Conservation (phyloP, 2,888 invertebrate species). For the Protodeltote pygarga region DNA sequence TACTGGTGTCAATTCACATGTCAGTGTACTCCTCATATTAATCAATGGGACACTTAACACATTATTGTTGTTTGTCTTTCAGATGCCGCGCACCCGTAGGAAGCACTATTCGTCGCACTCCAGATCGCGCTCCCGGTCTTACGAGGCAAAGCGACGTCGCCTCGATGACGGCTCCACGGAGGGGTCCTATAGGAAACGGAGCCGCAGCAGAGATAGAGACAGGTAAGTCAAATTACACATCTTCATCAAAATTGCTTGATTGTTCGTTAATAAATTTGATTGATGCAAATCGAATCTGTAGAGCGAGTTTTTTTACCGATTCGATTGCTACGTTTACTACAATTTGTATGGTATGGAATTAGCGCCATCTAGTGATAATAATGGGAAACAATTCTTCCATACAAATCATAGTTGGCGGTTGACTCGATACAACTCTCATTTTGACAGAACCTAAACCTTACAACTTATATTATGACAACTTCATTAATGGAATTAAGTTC, state of each 20-base stretch:
- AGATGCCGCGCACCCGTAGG: constrained; percentile 95
- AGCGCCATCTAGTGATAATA: too few species aligned
- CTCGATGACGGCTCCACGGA: constrained; percentile 86
- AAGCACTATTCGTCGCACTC: constrained; percentile 91
- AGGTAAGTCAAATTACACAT: constrained; percentile 83
- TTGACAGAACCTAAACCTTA: too few species aligned
- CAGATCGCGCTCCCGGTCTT: constrained; percentile 85
- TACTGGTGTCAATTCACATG: constrained; percentile 42
- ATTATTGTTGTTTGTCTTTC: constrained; percentile 49
- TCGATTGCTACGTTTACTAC: too few species aligned
- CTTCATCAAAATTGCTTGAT: too few species aligned
- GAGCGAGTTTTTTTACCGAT: too few species aligned
- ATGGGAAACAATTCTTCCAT: too few species aligned
- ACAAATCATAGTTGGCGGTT: too few species aligned
- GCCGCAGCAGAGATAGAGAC: constrained; percentile 83
- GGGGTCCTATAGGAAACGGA: constrained; percentile 79
- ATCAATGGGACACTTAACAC: neutral
- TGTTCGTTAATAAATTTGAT: too few species aligned
- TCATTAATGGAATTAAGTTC: too few species aligned
- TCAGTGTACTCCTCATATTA: constrained; percentile 27
- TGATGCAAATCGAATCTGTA: neutral
- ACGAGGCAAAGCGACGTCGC: constrained; percentile 91
- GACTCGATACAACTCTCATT: too few species aligned
- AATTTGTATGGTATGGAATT: too few species aligned
- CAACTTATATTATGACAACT: too few species aligned